Evolutionary conservation across 2,888 invertebrate species (phyloP), one percentile per base, ranked within the genome.

Genomic region (Sphinx pinastri): DNA sequence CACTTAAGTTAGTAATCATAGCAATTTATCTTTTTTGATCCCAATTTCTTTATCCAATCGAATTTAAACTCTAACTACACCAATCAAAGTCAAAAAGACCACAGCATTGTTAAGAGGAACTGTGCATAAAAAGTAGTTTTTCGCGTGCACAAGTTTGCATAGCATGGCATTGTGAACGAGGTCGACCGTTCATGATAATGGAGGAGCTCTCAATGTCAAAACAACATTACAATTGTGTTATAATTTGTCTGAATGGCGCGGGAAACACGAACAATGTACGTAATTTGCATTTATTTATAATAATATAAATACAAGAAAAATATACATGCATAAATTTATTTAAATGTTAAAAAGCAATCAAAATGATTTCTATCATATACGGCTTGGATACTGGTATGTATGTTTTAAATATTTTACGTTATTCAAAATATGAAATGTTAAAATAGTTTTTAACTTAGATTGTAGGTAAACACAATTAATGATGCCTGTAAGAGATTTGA

Each of bases 131-230:
- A 49, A 63, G 63, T 63, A 47, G 19, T 63, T 47, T 60, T 47
- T 60, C n/a, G 47, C 16, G 16, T 49, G 13, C 12, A n/a, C 8
- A 45, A 49, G 63, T 63, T 63, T 63, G 63, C 63, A 58, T 38
- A 49, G 63, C 49, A 45, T 63, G 69, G 63, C 69, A 69, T 69
- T 69, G 69, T 54, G 52, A 8, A 52, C 69, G 63, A 69, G 69
- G 69, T 69, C 69, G 49, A 52, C 14, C 68, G 31, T 68, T 47
- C 38, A 59, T 51, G 38, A 59, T 68, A 60, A 52, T 68, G 68
- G 19, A 31, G 31, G 51, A 5, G 51, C 16, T 55, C 68, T 52
- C 59, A 68, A 68, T 51, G 52, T 59, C 68, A 16, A 13, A 51
- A 31, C 16, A 54, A 31, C 47, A 45, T 60, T 25, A 60, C 52